Conservation (phyloP, 2,797 vertebrate genomes). For the Ceyx erithaca region DNA sequence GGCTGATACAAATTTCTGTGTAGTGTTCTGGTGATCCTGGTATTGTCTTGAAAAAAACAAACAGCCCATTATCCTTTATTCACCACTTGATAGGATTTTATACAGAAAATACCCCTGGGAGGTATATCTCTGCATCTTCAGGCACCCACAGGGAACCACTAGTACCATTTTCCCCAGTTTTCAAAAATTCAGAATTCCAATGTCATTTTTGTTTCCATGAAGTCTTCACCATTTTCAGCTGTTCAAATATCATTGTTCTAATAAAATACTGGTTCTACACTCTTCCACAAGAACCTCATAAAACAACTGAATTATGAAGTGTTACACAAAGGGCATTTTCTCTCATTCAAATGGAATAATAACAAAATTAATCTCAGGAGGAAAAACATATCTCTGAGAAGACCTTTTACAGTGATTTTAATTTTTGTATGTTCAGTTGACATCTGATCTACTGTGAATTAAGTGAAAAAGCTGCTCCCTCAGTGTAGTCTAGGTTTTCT, state of each 20-base stretch:
- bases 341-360: constrained; percentile 23
- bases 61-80: background rate
- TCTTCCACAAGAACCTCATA: constrained; percentile 8
- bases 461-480: background rate
- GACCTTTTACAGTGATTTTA: background rate
- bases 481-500: background rate
- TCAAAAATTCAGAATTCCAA: constrained; percentile 17
- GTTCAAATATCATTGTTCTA: constrained; percentile 22
- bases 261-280: background rate
- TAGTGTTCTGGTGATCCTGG: background rate
- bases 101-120: background rate
- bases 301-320: constrained; percentile 29
- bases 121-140: background rate
- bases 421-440: constrained; percentile 12
- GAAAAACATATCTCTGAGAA: background rate
- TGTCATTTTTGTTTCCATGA: background rate
- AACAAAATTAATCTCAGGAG: constrained; percentile 32
- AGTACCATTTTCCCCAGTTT: background rate
- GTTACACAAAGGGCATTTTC: constrained; percentile 30
- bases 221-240: constrained; percentile 9
- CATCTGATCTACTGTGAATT: background rate
- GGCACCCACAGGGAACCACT: background rate
- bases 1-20: background rate
- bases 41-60: background rate
- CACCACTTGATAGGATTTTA: background rate